Conservation (phyloP, 2,797 vertebrate genomes). For the Poecilia wingei region DNA sequence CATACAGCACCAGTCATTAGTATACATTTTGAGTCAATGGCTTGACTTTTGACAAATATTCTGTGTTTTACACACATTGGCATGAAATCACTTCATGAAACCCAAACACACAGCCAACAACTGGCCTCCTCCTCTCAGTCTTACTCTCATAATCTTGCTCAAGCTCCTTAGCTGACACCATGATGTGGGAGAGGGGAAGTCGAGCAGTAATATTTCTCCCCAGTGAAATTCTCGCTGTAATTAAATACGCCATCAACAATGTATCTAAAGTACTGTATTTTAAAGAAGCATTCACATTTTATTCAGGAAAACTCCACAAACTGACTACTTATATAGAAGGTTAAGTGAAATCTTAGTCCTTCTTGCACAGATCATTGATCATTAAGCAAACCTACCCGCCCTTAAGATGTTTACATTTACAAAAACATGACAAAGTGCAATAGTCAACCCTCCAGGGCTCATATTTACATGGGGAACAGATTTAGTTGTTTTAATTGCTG, state of each 20-base stretch:
- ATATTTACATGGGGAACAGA: constrained; percentile 29
- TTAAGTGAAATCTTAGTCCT: constrained; percentile 28
- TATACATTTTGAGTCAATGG: background rate
- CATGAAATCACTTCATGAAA: constrained; percentile 60
- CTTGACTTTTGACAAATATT: background rate
- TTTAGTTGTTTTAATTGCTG: constrained; percentile 33
- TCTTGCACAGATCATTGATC: constrained; percentile 22
- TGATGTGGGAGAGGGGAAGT: constrained; percentile 4
- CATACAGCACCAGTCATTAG: background rate
- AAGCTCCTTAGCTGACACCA: constrained; percentile 1
- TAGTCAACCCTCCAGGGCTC: constrained; percentile 40
- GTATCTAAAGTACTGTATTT: constrained; percentile 34
- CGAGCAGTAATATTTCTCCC: background rate
- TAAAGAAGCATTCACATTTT: background rate
- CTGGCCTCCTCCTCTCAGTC: constrained; percentile 19
- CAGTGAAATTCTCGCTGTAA: constrained; percentile 14
- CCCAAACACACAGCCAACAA: constrained; percentile 47
- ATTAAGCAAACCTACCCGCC: constrained; percentile 12
- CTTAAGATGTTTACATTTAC: constrained; percentile 49
- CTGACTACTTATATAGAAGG: constrained; percentile 21
- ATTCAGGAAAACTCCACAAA: constrained; percentile 12
- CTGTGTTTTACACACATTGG: constrained; percentile 22
- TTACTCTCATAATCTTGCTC: constrained; percentile 37
- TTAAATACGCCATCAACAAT: constrained; percentile 7
- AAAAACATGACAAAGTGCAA: constrained; percentile 62